These are phyloP conservation scores for Drosophila leonis DNA, from an alignment of 2,888 invertebrate genomes.

Conservation along the genomic window DNA sequence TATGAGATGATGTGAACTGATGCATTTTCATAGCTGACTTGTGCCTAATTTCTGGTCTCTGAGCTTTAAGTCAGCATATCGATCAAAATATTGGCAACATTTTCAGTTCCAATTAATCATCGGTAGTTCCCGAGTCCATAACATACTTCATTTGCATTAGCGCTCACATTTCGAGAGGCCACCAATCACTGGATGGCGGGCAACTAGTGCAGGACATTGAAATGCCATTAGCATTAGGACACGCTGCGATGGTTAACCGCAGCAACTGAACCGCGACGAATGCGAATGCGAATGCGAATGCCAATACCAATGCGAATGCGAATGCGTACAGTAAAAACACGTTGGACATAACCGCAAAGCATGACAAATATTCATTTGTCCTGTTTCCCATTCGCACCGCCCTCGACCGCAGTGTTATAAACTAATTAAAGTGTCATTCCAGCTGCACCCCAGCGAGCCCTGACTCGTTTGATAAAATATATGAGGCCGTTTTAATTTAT, in stretches of 20 bases:
- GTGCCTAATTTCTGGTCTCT: slow-evolving; percentile 19
- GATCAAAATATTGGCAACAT: not conserved
- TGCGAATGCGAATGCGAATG: slow-evolving; percentile 9
- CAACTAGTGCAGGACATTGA: slow-evolving; percentile 60
- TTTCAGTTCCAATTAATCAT: not conserved
- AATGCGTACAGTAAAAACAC: slow-evolving; percentile 37
- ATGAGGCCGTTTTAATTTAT: slow-evolving; percentile 42
- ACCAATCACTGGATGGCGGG: slow-evolving; percentile 28
- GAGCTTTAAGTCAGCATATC: not conserved
- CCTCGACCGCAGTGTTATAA: slow-evolving; percentile 57
- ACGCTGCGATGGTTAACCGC: slow-evolving; percentile 51
- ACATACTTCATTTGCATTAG: slow-evolving; percentile 11
- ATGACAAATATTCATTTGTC: slow-evolving; percentile 44
- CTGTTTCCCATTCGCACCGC: slow-evolving; percentile 3
- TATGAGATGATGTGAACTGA: slow-evolving; percentile 19
- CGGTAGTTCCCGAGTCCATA: not conserved
- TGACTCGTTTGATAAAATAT: slow-evolving; percentile 41
- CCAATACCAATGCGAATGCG: not conserved
- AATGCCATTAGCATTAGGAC: slow-evolving; percentile 72
- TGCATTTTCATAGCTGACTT: slow-evolving; percentile 61
- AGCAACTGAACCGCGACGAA: slow-evolving; percentile 52
- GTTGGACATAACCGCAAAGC: slow-evolving; percentile 44
- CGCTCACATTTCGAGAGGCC: not conserved
- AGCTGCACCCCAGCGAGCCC: slow-evolving; percentile 3
- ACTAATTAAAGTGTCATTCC: slow-evolving; percentile 62